Percentiles rank a stretch among this genome's conserved stretches.
Evolutionary conservation across 2,888 invertebrate species (phyloP).

Genomic region (Nymphalis urticae): DNA sequence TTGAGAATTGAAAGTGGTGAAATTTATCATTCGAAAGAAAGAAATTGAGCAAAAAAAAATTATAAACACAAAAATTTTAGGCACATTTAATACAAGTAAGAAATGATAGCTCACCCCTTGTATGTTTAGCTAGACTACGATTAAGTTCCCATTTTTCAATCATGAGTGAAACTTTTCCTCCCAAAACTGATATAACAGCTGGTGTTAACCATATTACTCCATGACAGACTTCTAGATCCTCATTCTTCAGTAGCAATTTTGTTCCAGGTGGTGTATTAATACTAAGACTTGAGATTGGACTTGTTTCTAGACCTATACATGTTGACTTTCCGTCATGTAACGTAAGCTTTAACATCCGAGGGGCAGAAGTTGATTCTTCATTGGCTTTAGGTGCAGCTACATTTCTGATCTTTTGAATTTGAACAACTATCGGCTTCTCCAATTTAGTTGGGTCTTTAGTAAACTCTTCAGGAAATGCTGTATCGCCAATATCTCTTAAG

Average conservation of each 20-base stretch:
- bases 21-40: too few species aligned
- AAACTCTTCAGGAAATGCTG: constrained; percentile 86
- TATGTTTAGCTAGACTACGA: constrained; percentile 84
- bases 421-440: constrained; percentile 86
- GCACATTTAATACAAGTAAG: background rate
- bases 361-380: constrained; percentile 91
- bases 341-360: constrained; percentile 91
- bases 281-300: constrained; percentile 85
- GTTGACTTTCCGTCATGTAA: constrained; percentile 92
- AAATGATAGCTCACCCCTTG: constrained; percentile 63
- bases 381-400: constrained; percentile 94
- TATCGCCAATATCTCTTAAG: constrained; percentile 90
- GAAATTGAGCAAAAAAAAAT: too few species aligned
- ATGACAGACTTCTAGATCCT: constrained; percentile 82
- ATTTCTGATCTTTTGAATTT: constrained; percentile 93
- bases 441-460: constrained; percentile 80
- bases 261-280: constrained; percentile 95
- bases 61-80: too few species aligned
- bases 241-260: constrained; percentile 83
- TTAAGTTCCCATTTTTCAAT: constrained; percentile 94
- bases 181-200: constrained; percentile 86
- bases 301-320: constrained; percentile 89
- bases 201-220: constrained; percentile 88
- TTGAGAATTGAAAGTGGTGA: too few species aligned
- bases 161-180: constrained; percentile 91